A percentile compares a stretch with the other conserved stretches of the same genome.
These are phyloP conservation scores for Peromyscus nudipes DNA, from an alignment of 2,797 vertebrate species.

Conservation along the genomic window DNA sequence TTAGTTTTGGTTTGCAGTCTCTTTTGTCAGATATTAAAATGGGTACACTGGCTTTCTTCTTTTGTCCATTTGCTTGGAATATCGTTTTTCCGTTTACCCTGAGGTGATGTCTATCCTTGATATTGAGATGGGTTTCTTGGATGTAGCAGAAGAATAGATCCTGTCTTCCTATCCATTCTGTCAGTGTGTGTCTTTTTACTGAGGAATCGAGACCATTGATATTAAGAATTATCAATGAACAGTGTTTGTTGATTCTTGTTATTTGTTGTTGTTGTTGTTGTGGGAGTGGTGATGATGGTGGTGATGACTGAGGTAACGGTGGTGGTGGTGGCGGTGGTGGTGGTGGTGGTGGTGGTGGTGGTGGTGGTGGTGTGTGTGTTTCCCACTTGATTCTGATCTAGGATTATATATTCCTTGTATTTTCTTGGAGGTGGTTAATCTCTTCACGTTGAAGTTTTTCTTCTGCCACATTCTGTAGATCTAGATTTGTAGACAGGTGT, in stretches of 20 bases:
- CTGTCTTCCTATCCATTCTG: background rate
- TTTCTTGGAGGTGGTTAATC: background rate
- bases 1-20: background rate
- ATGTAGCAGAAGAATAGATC: background rate
- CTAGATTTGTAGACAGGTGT: background rate
- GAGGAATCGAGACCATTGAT: background rate
- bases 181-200: background rate
- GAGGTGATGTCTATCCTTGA: background rate
- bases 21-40: background rate
- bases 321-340: background rate
- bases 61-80: background rate
- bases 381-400: background rate
- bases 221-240: background rate
- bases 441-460: background rate
- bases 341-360: background rate
- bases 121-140: background rate
- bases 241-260: background rate
- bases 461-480: background rate
- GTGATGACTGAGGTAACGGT: no score
- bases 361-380: background rate
- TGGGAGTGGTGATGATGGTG: background rate
- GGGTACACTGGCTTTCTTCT: background rate
- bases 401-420: background rate
- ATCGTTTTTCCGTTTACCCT: background rate
- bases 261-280: background rate